A percentile compares a stretch with the other conserved stretches of the same genome.
phyloP scores from a whole-genome alignment of 2,888 invertebrate genomes.

The Choreutis nemorana region DNA sequence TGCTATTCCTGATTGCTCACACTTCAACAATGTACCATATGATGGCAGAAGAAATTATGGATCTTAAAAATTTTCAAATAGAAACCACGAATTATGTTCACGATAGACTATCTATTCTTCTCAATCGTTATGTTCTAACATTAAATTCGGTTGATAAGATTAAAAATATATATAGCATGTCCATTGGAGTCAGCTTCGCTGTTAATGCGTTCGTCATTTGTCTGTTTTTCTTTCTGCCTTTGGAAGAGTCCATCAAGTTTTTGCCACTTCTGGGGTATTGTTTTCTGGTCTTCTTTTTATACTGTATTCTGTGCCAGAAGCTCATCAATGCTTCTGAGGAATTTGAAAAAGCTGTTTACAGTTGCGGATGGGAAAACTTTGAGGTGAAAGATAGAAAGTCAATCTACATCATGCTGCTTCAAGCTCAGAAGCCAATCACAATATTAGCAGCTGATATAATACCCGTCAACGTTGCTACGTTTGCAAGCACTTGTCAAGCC shows the following conservation, averaged over 20 bases:
- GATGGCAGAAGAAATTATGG: conserved; percentile 31
- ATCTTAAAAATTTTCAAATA: too few relatives aligned
- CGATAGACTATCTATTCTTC: conserved; percentile 21
- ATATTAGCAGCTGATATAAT: conserved; percentile 43
- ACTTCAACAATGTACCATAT: conserved; percentile 37
- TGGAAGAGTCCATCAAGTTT: conserved; percentile 32
- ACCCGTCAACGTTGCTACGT: conserved; percentile 48
- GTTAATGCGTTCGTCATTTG: conserved; percentile 37
- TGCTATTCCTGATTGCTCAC: conserved; percentile 37
- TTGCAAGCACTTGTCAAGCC: conserved; percentile 37
- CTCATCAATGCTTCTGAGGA: conserved; percentile 36
- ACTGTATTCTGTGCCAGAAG: conserved; percentile 42
- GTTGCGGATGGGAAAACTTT: conserved; percentile 53
- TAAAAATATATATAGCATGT: conserved; percentile 33
- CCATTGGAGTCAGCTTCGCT: conserved; percentile 43
- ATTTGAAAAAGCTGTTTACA: conserved; percentile 38
- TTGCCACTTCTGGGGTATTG: conserved; percentile 36
- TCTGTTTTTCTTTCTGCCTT: conserved; percentile 36
- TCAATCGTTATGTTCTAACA: conserved; percentile 26
- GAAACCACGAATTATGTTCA: conserved; percentile 22
- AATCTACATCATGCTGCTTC: conserved; percentile 31
- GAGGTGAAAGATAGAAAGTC: conserved; percentile 28
- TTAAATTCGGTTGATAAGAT: conserved; percentile 27
- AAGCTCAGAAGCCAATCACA: conserved; percentile 36
- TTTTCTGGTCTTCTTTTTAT: conserved; percentile 39